Conservation (phyloP, 2,888 invertebrate genomes). For the Muscina levida region DNA sequence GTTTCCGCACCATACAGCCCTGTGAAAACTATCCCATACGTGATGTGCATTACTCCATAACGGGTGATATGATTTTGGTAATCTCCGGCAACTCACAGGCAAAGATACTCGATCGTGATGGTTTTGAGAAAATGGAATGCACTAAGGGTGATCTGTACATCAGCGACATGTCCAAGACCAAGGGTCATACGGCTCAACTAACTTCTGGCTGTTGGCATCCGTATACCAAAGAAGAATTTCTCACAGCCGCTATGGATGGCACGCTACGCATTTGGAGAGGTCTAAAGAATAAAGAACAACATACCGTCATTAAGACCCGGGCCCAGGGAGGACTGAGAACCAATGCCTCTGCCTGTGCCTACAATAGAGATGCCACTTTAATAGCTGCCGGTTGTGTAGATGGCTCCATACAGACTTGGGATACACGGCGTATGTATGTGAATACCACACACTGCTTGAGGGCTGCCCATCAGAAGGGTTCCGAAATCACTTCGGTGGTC, state of each 20-base stretch:
- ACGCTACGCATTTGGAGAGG: slow-evolving; percentile 96
- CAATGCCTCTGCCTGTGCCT: slow-evolving; percentile 90
- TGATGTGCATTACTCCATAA: slow-evolving; percentile 91
- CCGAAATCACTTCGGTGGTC: slow-evolving; percentile 90
- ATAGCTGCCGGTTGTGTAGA: slow-evolving; percentile 96
- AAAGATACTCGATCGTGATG: slow-evolving; percentile 96
- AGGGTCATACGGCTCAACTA: slow-evolving; percentile 95
- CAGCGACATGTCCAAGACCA: slow-evolving; percentile 94
- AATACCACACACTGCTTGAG: slow-evolving; percentile 90
- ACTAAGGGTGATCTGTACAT: slow-evolving; percentile 98
- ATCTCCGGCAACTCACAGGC: slow-evolving; percentile 95
- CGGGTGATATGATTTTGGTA: slow-evolving; percentile 95
- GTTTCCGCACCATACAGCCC: slow-evolving; percentile 95
- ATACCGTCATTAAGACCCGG: slow-evolving; percentile 91
- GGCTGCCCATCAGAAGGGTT: slow-evolving; percentile 89
- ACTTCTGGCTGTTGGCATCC: slow-evolving; percentile 98
- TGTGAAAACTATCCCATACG: slow-evolving; percentile 97
- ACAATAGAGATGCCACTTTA: slow-evolving; percentile 91
- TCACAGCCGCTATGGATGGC: slow-evolving; percentile 96
- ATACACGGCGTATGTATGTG: slow-evolving; percentile 93
- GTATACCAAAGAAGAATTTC: slow-evolving; percentile 92
- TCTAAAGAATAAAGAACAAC: slow-evolving; percentile 88
- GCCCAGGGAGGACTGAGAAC: slow-evolving; percentile 92
- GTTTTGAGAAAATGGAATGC: slow-evolving; percentile 95
- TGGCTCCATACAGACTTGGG: slow-evolving; percentile 95